Evolutionary conservation across 2,113 vertebrate genomes (phyloP), one percentile per base, ranked within the genome.

Genomic region (Trematocara stigmaticum): DNA sequence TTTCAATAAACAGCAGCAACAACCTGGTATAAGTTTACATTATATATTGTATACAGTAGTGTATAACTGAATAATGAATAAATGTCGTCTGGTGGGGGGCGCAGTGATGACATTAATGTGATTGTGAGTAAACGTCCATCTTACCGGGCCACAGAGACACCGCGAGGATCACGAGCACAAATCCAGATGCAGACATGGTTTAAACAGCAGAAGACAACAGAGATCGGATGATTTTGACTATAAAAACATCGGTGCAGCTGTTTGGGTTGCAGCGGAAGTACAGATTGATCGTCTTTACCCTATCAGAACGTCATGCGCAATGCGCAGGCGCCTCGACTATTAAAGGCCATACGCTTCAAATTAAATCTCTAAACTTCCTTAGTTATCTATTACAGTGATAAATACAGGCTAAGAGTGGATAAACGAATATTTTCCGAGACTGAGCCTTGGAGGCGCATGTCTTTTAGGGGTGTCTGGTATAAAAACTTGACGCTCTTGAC

Each of bases 91-190:
- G 2, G 15, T 81, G 84, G 76, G 79, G n/a, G 29, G 74, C 81
- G 69, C 78, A 20, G 40, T n/a, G 5, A 82, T n/a, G 42, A 59
- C 13, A 61, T 35, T 55, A 5, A 29, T 10, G 18, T 6, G 7
- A 6, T 4, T 55, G 20, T 4, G 13, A 49, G 42, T 35, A 52
- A 38, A 84, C 5, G 3, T 52, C 49, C 2, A 13, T 61, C 92
- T 93, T 94, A 96, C 95, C 95, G 8, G 91, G 61, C 51, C 80
- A 76, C 16, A 90, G 45, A 64, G 47, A 93, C 74, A 74, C 89
- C 3, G 85, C 40, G 15, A 94, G 23, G 29, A 93, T 2, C 84
- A 84, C 7, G 57, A 95, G 66, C 29, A 91, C 3, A 10, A 92
- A 42, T 3, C 84, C 64, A 1, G 66, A 6, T 18, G 86, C 23